Evolutionary conservation across 1,140 invertebrate genomes (phyloP).

Genomic region (Pseudoatta argentina): DNA sequence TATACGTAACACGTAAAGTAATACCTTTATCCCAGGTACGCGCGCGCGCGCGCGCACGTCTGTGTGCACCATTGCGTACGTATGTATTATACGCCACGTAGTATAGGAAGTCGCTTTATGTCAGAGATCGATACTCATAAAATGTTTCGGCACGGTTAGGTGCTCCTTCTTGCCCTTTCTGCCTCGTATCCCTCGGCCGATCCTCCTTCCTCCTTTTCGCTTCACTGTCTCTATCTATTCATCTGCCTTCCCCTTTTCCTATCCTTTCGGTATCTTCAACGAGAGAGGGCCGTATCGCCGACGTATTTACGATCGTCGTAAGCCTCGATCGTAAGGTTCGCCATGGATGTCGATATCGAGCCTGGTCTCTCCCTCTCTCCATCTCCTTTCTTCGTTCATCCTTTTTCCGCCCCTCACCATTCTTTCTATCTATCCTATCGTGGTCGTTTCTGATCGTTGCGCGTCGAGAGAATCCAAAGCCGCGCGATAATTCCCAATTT

Average conservation of each 20-base stretch:
- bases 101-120: conserved; percentile 69
- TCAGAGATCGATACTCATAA: conserved; percentile 77
- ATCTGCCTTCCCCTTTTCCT: conserved; percentile 61
- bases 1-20: conserved; percentile 66
- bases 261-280: conserved; percentile 70
- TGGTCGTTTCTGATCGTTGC: conserved; percentile 57
- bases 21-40: conserved; percentile 63
- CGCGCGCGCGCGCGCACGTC: not conserved
- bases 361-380: conserved; percentile 44
- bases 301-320: conserved; percentile 83
- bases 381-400: not conserved
- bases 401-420: conserved; percentile 12
- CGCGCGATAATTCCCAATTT: conserved; percentile 76
- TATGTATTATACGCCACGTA: conserved; percentile 48
- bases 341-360: conserved; percentile 79
- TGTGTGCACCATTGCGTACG: conserved; percentile 27
- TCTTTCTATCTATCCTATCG: conserved; percentile 58
- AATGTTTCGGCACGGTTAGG: conserved; percentile 76
- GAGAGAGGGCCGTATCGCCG: conserved; percentile 78
- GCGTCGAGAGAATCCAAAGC: conserved; percentile 51
- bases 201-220: conserved; percentile 10
- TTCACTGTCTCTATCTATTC: conserved; percentile 66
- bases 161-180: conserved; percentile 59
- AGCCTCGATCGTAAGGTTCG: conserved; percentile 80
- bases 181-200: not conserved